phyloP scores from a whole-genome alignment of 2,797 vertebrate species.

The Muraenolepis orangiensis region DNA sequence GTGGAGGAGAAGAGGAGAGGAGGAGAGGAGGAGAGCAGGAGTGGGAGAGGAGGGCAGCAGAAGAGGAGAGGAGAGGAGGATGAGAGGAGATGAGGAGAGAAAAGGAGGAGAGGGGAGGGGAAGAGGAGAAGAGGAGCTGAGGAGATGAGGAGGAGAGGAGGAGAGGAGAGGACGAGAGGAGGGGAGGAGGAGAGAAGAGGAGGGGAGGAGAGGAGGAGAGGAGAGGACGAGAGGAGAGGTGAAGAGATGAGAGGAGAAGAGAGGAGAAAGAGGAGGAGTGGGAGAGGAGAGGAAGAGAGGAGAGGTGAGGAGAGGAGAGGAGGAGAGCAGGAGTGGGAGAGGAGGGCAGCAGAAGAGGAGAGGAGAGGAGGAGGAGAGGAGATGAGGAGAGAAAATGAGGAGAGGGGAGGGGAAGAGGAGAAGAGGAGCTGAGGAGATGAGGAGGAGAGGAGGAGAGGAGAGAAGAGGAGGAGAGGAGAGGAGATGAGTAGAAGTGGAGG shows the following conservation, averaged over 20 bases:
- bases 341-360: too few species aligned
- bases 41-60: constrained; percentile 23
- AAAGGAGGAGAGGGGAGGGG: constrained; percentile 45
- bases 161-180: constrained; percentile 39
- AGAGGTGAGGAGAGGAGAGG: constrained; percentile 37
- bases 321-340: constrained; percentile 29
- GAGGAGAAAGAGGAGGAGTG: constrained; percentile 43
- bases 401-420: constrained; percentile 18
- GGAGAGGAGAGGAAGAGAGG: constrained; percentile 37
- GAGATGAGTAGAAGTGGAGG: constrained; percentile 8
- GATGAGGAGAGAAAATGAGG: constrained; percentile 41
- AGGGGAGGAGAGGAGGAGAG: constrained; percentile 34
- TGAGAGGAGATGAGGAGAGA: constrained; percentile 35
- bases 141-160: constrained; percentile 33
- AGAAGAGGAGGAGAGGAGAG: constrained; percentile 48
- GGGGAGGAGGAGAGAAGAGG: constrained; percentile 33
- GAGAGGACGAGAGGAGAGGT: constrained; percentile 5
- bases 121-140: constrained; percentile 34
- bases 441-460: constrained; percentile 23
- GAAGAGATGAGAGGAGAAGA: constrained; percentile 30
- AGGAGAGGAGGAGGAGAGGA: too few species aligned
- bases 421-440: constrained; percentile 41
- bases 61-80: background rate
- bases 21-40: constrained; percentile 46
- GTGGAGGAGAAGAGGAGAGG: constrained; percentile 27